These are phyloP conservation scores for Enteromius fasciolatus DNA, from an alignment of 2,797 vertebrate species.

Conservation along the genomic window DNA sequence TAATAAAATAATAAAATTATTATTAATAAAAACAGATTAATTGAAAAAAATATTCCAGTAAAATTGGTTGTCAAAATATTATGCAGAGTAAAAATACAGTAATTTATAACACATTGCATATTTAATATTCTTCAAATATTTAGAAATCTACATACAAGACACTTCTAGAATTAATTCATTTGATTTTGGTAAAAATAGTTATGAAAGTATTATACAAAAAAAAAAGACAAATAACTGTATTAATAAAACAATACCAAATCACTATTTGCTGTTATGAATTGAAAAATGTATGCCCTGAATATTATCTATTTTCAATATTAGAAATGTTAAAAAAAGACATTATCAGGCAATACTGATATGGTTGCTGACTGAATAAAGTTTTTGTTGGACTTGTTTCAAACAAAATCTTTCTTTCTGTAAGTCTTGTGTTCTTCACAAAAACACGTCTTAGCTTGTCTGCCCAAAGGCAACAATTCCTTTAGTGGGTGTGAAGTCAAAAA, in stretches of 20 bases:
- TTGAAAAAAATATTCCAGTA: no score
- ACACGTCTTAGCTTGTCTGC: conserved; percentile 20
- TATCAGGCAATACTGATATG: neutral
- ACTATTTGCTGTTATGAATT: neutral
- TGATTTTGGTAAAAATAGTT: neutral
- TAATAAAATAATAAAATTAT: no score
- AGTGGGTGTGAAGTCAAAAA: conserved; percentile 4
- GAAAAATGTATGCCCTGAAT: neutral
- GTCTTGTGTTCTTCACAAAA: neutral
- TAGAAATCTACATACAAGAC: neutral
- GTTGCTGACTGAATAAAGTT: neutral
- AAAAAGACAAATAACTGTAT: neutral
- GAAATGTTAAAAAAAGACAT: neutral
- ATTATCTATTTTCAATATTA: neutral
- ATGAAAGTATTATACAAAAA: neutral
- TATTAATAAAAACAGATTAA: no score
- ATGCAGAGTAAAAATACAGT: neutral
- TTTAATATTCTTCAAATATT: neutral
- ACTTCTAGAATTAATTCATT: neutral
- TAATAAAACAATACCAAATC: neutral
- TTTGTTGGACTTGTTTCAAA: neutral
- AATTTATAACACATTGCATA: neutral
- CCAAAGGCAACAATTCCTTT: conserved; percentile 28
- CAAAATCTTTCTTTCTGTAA: neutral
- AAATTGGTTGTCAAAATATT: neutral